These are phyloP conservation scores for Drosophila paucipuncta DNA, from an alignment of 2,888 invertebrate species.

Conservation along the genomic window DNA sequence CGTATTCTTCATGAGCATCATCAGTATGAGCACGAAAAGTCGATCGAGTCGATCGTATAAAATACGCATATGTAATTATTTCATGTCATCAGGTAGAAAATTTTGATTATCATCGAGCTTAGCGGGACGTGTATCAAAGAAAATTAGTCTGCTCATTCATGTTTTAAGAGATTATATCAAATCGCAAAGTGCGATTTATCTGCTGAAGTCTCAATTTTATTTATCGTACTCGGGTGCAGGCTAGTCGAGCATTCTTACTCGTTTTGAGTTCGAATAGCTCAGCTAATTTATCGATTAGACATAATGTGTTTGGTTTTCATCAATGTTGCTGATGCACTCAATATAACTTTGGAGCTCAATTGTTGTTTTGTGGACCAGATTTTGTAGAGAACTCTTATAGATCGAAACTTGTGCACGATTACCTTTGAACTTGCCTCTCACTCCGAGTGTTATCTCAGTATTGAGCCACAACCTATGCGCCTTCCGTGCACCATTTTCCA, in stretches of 20 bases:
- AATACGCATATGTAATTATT: neutral
- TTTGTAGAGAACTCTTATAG: neutral
- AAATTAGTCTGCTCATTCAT: too few relatives aligned
- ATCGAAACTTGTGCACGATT: neutral
- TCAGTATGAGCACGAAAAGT: neutral
- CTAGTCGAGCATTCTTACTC: neutral
- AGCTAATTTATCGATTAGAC: neutral
- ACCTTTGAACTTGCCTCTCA: neutral
- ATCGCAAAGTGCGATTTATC: too few relatives aligned
- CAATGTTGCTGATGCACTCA: neutral
- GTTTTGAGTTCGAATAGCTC: neutral
- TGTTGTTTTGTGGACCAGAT: constrained; percentile 26
- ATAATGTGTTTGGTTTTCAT: neutral
- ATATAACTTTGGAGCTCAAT: neutral
- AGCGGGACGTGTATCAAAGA: too few relatives aligned
- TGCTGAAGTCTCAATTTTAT: too few relatives aligned
- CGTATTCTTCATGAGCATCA: too few relatives aligned
- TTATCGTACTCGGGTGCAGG: too few relatives aligned
- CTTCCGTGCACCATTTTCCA: neutral
- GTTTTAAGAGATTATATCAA: too few relatives aligned
- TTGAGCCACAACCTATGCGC: neutral
- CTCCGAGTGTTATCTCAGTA: neutral
- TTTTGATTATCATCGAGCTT: neutral
- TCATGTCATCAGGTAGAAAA: neutral
- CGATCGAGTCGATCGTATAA: neutral